Conservation (phyloP, 2,888 invertebrate species). For the Phengaris alcon region DNA sequence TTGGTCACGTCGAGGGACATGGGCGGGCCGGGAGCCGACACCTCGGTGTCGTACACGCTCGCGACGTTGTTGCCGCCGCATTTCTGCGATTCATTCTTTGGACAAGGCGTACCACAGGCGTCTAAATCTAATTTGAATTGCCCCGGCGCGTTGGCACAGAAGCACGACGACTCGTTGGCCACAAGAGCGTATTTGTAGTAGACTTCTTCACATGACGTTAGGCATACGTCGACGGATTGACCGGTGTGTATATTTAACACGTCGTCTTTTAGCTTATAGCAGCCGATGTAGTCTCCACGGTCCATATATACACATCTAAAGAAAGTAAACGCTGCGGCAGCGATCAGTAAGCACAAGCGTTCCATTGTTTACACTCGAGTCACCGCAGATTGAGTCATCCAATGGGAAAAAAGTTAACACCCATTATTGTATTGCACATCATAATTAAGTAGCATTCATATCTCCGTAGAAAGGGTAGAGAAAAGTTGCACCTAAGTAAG, state of each 20-base stretch:
- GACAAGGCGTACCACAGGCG: slow-evolving; percentile 79
- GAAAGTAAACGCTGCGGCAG: slow-evolving; percentile 44
- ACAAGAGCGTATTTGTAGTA: slow-evolving; percentile 70
- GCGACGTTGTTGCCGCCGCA: slow-evolving; percentile 85
- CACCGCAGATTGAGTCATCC: slow-evolving; percentile 45
- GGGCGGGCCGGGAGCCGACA: slow-evolving; percentile 85
- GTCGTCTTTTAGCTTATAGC: slow-evolving; percentile 61
- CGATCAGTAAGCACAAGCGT: slow-evolving; percentile 43
- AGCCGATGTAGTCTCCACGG: slow-evolving; percentile 69
- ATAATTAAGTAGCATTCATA: background rate
- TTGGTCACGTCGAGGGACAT: slow-evolving; percentile 78
- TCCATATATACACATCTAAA: slow-evolving; percentile 46
- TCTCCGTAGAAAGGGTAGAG: background rate
- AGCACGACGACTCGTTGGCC: slow-evolving; percentile 68
- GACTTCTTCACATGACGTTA: slow-evolving; percentile 69
- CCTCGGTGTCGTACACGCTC: slow-evolving; percentile 84
- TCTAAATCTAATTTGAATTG: slow-evolving; percentile 63
- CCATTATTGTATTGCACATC: background rate
- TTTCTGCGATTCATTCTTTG: slow-evolving; percentile 78
- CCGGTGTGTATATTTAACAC: slow-evolving; percentile 69
- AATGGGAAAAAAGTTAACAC: slow-evolving; percentile 27
- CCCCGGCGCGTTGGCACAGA: slow-evolving; percentile 67
- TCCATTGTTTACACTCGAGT: slow-evolving; percentile 58
- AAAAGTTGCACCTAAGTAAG: background rate
- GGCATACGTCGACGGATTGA: slow-evolving; percentile 69